Conservation (phyloP, 1,140 invertebrate species). For the Neodiprion virginianus region DNA sequence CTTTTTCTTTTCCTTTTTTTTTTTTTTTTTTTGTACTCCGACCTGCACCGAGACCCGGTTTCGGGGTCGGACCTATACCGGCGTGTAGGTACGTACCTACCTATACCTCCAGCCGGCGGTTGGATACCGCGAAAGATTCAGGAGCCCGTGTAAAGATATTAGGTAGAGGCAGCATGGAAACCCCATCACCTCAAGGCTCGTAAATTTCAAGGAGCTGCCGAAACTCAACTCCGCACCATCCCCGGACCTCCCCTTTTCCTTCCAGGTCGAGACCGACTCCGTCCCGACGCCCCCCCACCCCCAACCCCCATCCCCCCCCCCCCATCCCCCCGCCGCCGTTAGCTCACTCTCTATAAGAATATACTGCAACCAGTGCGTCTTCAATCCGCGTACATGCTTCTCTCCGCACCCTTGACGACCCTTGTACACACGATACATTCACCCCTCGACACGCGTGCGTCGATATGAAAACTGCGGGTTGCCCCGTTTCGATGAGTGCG, state of each 20-base stretch:
- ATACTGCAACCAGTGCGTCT: conserved; percentile 43
- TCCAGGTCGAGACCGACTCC: neutral
- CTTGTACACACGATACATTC: neutral
- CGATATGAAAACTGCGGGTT: neutral
- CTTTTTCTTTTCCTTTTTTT: neutral
- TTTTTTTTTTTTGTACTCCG: neutral
- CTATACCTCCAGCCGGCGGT: neutral
- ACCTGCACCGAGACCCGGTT: neutral
- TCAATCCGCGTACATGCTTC: conserved; percentile 33
- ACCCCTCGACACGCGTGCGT: neutral
- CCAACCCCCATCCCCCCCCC: conserved; percentile 15
- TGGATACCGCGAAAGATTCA: conserved; percentile 30
- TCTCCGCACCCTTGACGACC: conserved; percentile 8
- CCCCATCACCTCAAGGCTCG: conserved; percentile 51
- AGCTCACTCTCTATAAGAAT: conserved; percentile 46
- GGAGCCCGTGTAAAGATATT: conserved; percentile 51
- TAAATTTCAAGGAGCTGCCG: conserved; percentile 52
- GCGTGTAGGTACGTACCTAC: neutral
- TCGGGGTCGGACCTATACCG: neutral
- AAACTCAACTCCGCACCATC: conserved; percentile 42
- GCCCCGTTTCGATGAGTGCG: no score
- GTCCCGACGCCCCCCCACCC: conserved; percentile 19
- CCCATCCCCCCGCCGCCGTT: conserved; percentile 22
- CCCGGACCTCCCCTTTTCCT: conserved; percentile 16
- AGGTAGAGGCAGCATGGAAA: conserved; percentile 53